Evolutionary conservation across 2,888 invertebrate species (phyloP).

Genomic region (Dicycla oo): DNA sequence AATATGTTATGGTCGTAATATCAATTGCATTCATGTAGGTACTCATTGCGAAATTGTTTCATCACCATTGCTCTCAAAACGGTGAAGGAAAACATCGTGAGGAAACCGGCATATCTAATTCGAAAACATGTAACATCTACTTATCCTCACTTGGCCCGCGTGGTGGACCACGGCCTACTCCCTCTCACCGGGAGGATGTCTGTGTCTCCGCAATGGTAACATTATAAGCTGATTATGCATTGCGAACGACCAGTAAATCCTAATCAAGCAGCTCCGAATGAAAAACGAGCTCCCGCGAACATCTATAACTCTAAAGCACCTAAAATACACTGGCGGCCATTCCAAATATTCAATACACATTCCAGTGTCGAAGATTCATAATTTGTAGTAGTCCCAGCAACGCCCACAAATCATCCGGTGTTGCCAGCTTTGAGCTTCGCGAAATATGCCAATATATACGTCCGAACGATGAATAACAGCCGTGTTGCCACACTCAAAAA

Average conservation of each 20-base stretch:
- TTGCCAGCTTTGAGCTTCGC: slow-evolving; percentile 66
- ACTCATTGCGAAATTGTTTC: too few species aligned
- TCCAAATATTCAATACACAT: slow-evolving; percentile 57
- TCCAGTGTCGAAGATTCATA: slow-evolving; percentile 40
- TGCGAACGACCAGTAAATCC: background rate
- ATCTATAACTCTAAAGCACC: slow-evolving; percentile 4
- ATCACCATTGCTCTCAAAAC: too few species aligned
- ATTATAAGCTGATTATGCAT: background rate
- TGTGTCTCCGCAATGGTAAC: too few species aligned
- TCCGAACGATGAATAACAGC: slow-evolving; percentile 66
- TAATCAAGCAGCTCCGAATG: slow-evolving; percentile 6
- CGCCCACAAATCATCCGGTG: slow-evolving; percentile 68
- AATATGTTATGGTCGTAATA: background rate
- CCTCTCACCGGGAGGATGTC: too few species aligned
- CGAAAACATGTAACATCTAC: too few species aligned
- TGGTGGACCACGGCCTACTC: too few species aligned
- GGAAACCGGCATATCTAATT: too few species aligned
- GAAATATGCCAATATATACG: slow-evolving; percentile 71
- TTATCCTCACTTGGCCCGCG: too few species aligned
- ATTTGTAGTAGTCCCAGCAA: slow-evolving; percentile 59
- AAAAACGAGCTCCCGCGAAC: slow-evolving; percentile 20
- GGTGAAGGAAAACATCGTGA: too few species aligned
- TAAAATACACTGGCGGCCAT: slow-evolving; percentile 46
- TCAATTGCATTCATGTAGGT: background rate
- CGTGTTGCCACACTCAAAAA: slow-evolving; percentile 66